phyloP scores from a whole-genome alignment of 2,888 invertebrate genomes.

The Rhingia campestris region DNA sequence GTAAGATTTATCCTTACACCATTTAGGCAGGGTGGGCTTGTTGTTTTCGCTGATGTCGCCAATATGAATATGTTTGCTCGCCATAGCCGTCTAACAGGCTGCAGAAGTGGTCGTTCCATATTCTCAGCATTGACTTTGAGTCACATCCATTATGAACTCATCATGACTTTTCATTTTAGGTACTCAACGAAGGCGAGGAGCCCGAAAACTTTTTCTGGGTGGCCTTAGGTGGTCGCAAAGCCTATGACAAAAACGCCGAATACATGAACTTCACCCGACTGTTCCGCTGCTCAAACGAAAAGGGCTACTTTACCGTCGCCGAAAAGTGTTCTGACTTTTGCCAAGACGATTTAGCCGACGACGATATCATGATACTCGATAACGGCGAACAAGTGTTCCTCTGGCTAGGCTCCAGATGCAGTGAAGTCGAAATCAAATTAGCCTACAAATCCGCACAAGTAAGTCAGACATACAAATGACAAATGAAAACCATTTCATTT shows the following conservation, averaged over 20 bases:
- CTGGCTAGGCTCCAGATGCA: constrained; percentile 98
- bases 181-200: constrained; percentile 96
- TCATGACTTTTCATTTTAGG: constrained; percentile 83
- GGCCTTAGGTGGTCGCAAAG: constrained; percentile 94
- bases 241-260: constrained; percentile 93
- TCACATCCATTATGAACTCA: no score
- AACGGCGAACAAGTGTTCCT: constrained; percentile 98
- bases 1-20: no score
- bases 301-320: constrained; percentile 99
- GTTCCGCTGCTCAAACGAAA: constrained; percentile 99
- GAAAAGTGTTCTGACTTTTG: constrained; percentile 92
- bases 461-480: constrained; percentile 69
- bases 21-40: no score
- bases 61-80: no score
- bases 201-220: constrained; percentile 99
- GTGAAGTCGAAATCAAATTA: constrained; percentile 99
- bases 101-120: no score
- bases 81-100: no score
- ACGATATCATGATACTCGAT: constrained; percentile 99
- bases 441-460: constrained; percentile 99
- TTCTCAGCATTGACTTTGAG: no score
- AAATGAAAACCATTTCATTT: neutral
- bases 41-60: no score
- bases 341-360: constrained; percentile 98
- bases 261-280: constrained; percentile 96